Evolutionary conservation across 2,113 vertebrate species (phyloP), one percentile per base, ranked within the genome.

Genomic region (Notechis scutatus): DNA sequence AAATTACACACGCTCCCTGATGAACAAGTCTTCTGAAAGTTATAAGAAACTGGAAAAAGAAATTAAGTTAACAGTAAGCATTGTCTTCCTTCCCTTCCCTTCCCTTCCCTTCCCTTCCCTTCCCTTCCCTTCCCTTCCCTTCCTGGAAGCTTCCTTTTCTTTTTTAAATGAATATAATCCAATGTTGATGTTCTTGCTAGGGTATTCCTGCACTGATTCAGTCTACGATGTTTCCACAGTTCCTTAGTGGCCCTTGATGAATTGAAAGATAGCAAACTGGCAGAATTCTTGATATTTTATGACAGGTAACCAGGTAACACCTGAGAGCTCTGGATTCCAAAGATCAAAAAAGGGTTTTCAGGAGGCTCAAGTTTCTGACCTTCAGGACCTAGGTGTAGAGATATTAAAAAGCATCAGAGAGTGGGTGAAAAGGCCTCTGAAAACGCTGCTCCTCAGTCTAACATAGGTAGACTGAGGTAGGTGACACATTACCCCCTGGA

Each of bases 41-140:
- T 96, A 94, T 91, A 47, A 0, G 64, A n/a, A 56, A 1, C 90
- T 96, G 64, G 90, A 93, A 56, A 12, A 1, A 34, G 92, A 97
- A 50, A 93, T 97, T 89, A 91, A 0, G 0, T 20, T 94, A 54
- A 90, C 92, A 4, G 95, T 96, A 91, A 95, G 97, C 69, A 74
- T 81, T 81, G 3, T 9, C 69, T 81, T 39, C 64, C n/a, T 69
- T 18, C 29, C 5, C n/a, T 74, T 18, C 29, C 0, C 57, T 29
- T 61, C 9, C 24, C 9, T 18, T 18, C n/a, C 14, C n/a, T n/a
- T n/a, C n/a, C n/a, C n/a, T n/a, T n/a, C n/a, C n/a, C 29, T 69
- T 59, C 21, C 23, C 57, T 29, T 61, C 9, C 24, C 29, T 69
- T 59, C 21, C 23, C 57, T 29, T 61, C 9, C 24, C 24, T 20